Conservation (phyloP, 2,797 vertebrate species). For the Lacerta bilineata region DNA sequence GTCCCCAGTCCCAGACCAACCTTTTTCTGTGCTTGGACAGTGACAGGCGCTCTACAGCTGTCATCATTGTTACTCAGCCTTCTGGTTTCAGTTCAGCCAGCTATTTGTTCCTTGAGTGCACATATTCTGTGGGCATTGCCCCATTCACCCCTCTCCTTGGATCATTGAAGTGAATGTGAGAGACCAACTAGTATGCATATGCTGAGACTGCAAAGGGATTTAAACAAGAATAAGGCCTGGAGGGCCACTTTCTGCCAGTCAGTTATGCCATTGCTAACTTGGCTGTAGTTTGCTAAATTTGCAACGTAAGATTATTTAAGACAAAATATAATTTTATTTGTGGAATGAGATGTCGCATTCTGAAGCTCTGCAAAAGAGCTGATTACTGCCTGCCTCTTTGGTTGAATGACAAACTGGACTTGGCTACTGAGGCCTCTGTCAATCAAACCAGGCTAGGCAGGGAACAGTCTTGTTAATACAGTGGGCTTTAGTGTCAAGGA, state of each 20-base stretch:
- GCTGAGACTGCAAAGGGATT: not conserved
- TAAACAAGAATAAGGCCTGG: not conserved
- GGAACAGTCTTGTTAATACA: slow-evolving; percentile 30
- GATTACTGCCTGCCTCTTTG: not conserved
- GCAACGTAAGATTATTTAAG: slow-evolving; percentile 29
- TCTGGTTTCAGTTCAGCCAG: not conserved
- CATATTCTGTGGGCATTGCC: not conserved
- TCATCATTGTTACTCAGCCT: not conserved
- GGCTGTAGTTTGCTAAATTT: not conserved
- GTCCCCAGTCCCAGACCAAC: not conserved
- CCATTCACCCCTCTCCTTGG: not conserved
- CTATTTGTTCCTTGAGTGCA: not conserved
- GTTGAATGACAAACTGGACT: slow-evolving; percentile 15
- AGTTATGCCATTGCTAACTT: not conserved
- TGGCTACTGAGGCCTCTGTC: not conserved
- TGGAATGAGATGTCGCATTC: slow-evolving; percentile 31
- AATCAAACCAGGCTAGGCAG: not conserved
- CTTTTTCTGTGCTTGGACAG: not conserved
- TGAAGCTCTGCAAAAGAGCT: slow-evolving; percentile 21
- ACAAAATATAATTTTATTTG: slow-evolving; percentile 36
- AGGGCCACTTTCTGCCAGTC: not conserved
- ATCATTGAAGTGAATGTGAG: not conserved
- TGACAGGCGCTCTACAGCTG: not conserved
- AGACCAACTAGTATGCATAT: not conserved
- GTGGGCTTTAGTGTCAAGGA: not conserved